phyloP scores from a whole-genome alignment of 2,888 invertebrate genomes.

The Trilocha varians region DNA sequence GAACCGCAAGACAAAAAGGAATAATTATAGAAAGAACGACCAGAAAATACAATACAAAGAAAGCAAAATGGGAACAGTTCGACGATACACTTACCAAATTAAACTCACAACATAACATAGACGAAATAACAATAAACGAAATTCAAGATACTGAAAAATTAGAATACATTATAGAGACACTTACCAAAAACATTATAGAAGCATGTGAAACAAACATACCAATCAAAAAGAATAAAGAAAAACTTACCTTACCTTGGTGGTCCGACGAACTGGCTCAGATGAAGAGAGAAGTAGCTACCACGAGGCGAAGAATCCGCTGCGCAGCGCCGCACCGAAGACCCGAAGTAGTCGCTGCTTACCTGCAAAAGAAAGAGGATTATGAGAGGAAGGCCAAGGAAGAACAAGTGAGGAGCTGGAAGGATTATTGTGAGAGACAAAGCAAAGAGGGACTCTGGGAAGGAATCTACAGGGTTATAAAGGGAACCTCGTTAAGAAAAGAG shows the following conservation, averaged over 20 bases:
- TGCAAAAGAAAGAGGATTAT: not conserved
- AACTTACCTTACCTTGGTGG: no score
- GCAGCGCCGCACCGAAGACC: no score
- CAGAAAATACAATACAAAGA: no score
- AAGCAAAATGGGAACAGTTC: no score
- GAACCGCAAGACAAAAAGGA: not conserved
- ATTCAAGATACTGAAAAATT: no score
- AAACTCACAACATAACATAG: slow-evolving; percentile 1
- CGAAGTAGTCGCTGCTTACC: no score
- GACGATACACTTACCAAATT: not conserved
- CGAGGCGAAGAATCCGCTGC: no score
- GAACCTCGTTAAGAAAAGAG: not conserved
- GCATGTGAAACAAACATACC: not conserved
- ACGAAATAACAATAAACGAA: slow-evolving; percentile 1
- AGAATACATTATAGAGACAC: not conserved
- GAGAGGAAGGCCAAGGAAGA: slow-evolving; percentile 6
- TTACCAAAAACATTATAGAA: no score
- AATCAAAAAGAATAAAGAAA: no score
- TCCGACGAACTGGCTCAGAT: no score
- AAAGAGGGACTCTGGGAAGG: no score
- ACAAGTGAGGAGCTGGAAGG: slow-evolving; percentile 8
- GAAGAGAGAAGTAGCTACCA: not conserved
- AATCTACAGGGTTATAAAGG: slow-evolving; percentile 2
- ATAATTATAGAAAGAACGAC: slow-evolving; percentile 1
- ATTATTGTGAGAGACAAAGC: slow-evolving; percentile 10